A percentile compares a stretch with the other conserved stretches of the same genome.
phyloP scores from a whole-genome alignment of 1,140 invertebrate genomes.

The Polypedilum pembai region DNA sequence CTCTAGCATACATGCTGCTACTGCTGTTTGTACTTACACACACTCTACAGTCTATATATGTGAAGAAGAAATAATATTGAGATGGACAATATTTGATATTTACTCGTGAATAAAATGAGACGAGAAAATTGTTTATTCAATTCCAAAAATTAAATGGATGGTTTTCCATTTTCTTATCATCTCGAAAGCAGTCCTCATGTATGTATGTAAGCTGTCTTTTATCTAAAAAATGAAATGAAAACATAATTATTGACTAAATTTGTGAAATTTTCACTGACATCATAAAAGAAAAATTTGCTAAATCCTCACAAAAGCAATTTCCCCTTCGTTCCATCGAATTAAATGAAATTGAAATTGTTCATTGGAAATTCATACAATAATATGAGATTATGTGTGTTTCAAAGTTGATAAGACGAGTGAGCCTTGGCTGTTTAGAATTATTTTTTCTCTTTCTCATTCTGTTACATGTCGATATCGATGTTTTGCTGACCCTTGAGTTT shows the following conservation, averaged over 20 bases:
- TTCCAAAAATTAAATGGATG: conserved; percentile 26
- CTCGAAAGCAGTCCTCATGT: background rate
- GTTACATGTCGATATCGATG: background rate
- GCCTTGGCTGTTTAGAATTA: background rate
- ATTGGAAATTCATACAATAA: conserved; percentile 25
- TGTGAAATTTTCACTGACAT: background rate
- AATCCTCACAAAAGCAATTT: background rate
- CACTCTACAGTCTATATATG: background rate
- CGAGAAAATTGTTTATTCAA: conserved; percentile 22
- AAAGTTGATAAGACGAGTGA: conserved; percentile 19
- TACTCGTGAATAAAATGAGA: conserved; percentile 13
- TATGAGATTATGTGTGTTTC: conserved; percentile 15
- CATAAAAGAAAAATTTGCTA: no score
- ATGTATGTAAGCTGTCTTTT: background rate
- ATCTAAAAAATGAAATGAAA: background rate
- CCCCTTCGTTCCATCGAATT: background rate
- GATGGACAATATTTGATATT: conserved; percentile 28
- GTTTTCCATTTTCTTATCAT: background rate
- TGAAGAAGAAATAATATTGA: conserved; percentile 22
- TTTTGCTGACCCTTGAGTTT: conserved; percentile 24
- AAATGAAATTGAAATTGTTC: conserved; percentile 25
- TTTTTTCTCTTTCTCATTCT: background rate
- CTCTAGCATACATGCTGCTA: background rate
- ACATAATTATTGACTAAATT: background rate
- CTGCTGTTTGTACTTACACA: no score